phyloP scores from a whole-genome alignment of 1,140 invertebrate genomes.

The Ditylenchus dipsaci region DNA sequence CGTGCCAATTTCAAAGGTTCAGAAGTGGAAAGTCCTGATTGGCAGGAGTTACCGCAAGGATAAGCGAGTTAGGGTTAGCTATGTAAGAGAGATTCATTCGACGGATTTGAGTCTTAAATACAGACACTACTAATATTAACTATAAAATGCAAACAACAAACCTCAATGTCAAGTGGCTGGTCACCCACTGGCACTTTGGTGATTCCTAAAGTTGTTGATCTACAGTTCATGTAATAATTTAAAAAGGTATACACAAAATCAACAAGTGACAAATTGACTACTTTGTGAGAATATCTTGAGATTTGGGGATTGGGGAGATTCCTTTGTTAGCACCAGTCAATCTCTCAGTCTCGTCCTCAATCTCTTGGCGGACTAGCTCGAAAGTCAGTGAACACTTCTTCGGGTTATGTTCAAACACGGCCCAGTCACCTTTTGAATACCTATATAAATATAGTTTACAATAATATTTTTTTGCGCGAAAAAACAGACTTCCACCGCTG shows the following conservation, averaged over 20 bases:
- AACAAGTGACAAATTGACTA: conserved; percentile 92
- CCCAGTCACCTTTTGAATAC: conserved; percentile 88
- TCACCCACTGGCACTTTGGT: conserved; percentile 78
- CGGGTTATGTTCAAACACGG: conserved; percentile 85
- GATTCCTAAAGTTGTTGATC: no score
- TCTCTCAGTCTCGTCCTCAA: conserved; percentile 82
- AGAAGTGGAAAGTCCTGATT: conserved; percentile 94
- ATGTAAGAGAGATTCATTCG: conserved; percentile 64
- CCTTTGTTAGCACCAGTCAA: conserved; percentile 75
- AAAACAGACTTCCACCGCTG: not conserved
- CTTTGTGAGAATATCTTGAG: conserved; percentile 87
- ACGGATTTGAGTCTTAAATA: conserved; percentile 60
- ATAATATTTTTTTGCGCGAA: no score
- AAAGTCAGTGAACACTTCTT: conserved; percentile 86
- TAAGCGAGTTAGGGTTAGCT: conserved; percentile 66
- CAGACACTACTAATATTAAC: not conserved
- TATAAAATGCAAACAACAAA: conserved; percentile 5
- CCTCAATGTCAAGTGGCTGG: conserved; percentile 66
- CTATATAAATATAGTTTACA: no score
- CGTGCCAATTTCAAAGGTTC: conserved; percentile 89
- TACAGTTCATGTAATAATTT: no score
- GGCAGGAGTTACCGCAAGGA: conserved; percentile 78
- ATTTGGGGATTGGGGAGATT: conserved; percentile 88
- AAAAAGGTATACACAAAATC: conserved; percentile 97
- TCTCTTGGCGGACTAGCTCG: conserved; percentile 82